Evolutionary conservation across 2,113 vertebrate species (phyloP), one percentile per base, ranked within the genome.

Genomic region (Illadopsis cleaveri): DNA sequence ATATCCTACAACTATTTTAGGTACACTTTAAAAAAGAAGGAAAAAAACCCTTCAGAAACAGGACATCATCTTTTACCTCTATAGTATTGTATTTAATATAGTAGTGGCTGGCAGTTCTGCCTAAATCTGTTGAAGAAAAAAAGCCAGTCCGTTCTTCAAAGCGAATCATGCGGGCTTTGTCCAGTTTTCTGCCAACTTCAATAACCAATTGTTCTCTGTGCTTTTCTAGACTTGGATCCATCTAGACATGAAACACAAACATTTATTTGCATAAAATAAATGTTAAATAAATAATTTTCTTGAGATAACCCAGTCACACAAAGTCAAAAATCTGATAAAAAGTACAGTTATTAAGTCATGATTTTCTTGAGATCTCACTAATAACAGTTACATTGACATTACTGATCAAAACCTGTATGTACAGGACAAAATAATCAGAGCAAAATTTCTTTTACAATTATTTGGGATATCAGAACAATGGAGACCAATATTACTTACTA

Each of bases 61-160:
- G 75, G 82, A 92, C 8, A 45, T 42, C 27, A 62, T 95, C 66
- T 82, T 94, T 87, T 98, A 99, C 99, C 99, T 99, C 99, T 47
- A 99, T 99, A 54, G 99, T 99, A 96, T 98, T 99, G 96, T 99
- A 99, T 95, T 98, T 99, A 97, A 99, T 99, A 97, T 99, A 99
- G 97, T 98, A 99, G 98, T 99, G 99, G 93, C 99, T 99, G 90
- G 99, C 98, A 3, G 99, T 99, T 97, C 99, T 98, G 92, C 99
- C 99, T 95, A 99, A 97, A 96, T 99, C 99, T 7, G 99, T 99
- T 47, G 99, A 99, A 64, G 98, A 99, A 92, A 99, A 99, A 97
- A 99, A 99, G 28, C 99, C 99, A 17, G 99, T 99, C 81, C 99
- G 98, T 82, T 99, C 99, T 92, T 99, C 99, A 89, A 99, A 99